A percentile compares a stretch with the other conserved stretches of the same genome.
These are phyloP conservation scores for Anguilla rostrata DNA, from an alignment of 2,113 vertebrate genomes.

Conservation along the genomic window DNA sequence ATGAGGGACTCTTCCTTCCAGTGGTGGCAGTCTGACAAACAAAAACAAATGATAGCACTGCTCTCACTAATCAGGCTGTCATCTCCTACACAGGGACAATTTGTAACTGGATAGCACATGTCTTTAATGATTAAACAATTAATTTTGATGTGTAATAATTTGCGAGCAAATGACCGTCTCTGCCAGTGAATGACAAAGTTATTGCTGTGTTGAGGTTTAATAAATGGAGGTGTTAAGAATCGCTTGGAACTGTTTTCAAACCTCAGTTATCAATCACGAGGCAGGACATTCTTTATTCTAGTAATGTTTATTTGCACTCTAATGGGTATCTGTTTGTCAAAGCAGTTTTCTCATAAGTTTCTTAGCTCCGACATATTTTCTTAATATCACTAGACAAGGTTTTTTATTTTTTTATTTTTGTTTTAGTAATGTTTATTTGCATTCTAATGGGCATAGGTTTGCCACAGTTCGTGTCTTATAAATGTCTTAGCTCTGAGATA, in stretches of 20 bases:
- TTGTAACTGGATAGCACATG: conserved; percentile 43
- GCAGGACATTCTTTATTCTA: neutral
- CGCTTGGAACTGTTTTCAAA: conserved; percentile 24
- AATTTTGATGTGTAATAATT: conserved; percentile 25
- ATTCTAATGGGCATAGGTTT: conserved; percentile 4
- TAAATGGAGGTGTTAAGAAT: conserved; percentile 36
- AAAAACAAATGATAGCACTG: conserved; percentile 22
- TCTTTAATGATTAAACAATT: conserved; percentile 38
- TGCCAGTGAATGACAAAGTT: conserved; percentile 42
- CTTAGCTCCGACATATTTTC: neutral
- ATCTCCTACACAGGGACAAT: conserved; percentile 32
- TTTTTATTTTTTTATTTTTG: neutral
- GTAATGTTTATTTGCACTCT: conserved; percentile 10
- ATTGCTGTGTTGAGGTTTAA: conserved; percentile 42
- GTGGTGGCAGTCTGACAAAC: conserved; percentile 8
- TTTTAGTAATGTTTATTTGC: conserved; percentile 9
- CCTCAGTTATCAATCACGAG: conserved; percentile 21
- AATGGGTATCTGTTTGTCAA: conserved; percentile 9
- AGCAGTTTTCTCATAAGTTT: neutral
- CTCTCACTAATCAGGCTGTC: conserved; percentile 40
- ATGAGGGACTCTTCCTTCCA: conserved; percentile 22
- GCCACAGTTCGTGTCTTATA: neutral
- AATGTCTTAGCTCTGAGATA: neutral
- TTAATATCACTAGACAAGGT: too few species aligned
- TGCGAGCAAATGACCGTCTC: conserved; percentile 48